These are phyloP conservation scores for Drosophila suboccidentalis DNA, from an alignment of 2,888 invertebrate genomes.

Conservation along the genomic window DNA sequence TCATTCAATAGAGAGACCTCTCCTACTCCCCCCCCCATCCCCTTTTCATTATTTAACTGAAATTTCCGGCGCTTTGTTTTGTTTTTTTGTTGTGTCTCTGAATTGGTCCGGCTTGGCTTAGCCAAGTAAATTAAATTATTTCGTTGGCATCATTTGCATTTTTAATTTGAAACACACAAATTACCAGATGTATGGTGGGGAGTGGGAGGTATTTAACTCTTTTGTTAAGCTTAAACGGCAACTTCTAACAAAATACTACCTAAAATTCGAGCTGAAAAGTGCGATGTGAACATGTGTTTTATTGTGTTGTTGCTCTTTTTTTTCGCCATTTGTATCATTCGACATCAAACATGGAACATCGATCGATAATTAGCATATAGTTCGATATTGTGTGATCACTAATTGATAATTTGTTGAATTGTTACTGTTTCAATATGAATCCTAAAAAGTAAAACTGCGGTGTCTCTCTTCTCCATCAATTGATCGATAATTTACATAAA, in stretches of 20 bases:
- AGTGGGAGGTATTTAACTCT: constrained; percentile 17
- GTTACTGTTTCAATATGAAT: constrained; percentile 19
- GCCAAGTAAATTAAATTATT: constrained; percentile 73
- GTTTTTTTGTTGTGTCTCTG: constrained; percentile 36
- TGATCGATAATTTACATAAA: constrained; percentile 59
- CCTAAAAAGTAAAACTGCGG: constrained; percentile 8
- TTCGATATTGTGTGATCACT: constrained; percentile 27
- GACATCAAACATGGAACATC: constrained; percentile 14
- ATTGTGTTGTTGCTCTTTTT: constrained; percentile 23
- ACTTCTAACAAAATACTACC: constrained; percentile 30
- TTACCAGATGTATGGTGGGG: constrained; percentile 28
- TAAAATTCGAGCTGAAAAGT: constrained; percentile 55
- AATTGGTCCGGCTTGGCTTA: constrained; percentile 42
- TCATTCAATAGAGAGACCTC: constrained; percentile 51
- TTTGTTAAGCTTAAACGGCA: constrained; percentile 30
- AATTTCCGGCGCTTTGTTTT: constrained; percentile 67
- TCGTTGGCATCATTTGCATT: constrained; percentile 74
- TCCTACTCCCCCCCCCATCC: background rate
- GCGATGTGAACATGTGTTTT: constrained; percentile 78
- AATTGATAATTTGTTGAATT: constrained; percentile 55
- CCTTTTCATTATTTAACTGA: constrained; percentile 28
- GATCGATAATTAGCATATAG: constrained; percentile 59
- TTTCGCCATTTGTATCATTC: constrained; percentile 1
- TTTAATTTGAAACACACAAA: constrained; percentile 76
- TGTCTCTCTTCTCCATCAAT: background rate